phyloP scores from a whole-genome alignment of 1,140 invertebrate species.

The Scaptomyza pallida region DNA sequence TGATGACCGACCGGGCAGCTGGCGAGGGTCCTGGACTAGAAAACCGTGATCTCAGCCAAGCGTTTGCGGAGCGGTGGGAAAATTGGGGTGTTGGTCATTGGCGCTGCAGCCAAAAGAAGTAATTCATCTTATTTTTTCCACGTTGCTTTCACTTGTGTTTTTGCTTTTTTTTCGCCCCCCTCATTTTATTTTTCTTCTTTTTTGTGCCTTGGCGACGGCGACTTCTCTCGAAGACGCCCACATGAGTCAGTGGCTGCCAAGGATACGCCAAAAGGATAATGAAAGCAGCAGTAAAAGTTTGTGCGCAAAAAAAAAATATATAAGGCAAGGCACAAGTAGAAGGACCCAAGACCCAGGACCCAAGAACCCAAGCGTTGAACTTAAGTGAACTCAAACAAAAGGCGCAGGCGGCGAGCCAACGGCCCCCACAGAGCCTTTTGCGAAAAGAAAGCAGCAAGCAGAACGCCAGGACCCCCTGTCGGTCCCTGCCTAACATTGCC shows the following conservation, averaged over 20 bases:
- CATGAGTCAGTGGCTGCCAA: slow-evolving; percentile 70
- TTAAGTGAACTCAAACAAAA: slow-evolving; percentile 83
- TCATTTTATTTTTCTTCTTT: slow-evolving; percentile 43
- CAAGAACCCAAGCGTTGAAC: slow-evolving; percentile 73
- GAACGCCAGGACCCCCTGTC: slow-evolving; percentile 37
- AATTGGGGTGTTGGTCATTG: slow-evolving; percentile 70
- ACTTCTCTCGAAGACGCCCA: slow-evolving; percentile 72
- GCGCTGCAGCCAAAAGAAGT: slow-evolving; percentile 81
- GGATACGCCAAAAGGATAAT: slow-evolving; percentile 81
- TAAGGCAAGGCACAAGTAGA: slow-evolving; percentile 31
- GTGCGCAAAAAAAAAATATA: slow-evolving; percentile 30
- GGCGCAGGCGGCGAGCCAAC: slow-evolving; percentile 56
- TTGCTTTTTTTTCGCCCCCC: slow-evolving; percentile 21
- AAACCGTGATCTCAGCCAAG: not conserved
- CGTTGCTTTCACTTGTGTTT: slow-evolving; percentile 25
- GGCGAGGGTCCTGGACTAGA: slow-evolving; percentile 38
- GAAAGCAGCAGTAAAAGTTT: slow-evolving; percentile 74
- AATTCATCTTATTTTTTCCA: slow-evolving; percentile 81
- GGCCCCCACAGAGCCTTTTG: slow-evolving; percentile 48
- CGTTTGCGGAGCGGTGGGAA: not conserved
- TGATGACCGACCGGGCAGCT: slow-evolving; percentile 71
- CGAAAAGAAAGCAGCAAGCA: slow-evolving; percentile 42
- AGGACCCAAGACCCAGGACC: slow-evolving; percentile 24
- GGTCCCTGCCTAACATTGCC: slow-evolving; percentile 22
- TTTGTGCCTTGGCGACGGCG: slow-evolving; percentile 52